Conservation (phyloP, 2,113 vertebrate genomes). For the Corythornis cristatus region DNA sequence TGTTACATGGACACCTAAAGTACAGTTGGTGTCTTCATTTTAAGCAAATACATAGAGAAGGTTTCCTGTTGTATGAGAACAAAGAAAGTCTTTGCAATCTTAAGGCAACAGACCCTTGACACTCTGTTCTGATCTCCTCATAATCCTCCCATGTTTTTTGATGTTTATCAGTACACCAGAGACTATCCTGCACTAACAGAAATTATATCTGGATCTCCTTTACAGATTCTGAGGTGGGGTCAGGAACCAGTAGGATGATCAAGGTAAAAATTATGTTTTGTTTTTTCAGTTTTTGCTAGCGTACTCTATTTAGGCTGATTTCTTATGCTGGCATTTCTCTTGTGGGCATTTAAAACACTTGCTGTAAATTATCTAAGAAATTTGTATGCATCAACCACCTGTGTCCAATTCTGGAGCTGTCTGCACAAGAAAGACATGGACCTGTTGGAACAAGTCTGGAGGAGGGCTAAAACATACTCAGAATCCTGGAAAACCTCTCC, state of each 20-base stretch:
- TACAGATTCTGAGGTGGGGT: not conserved
- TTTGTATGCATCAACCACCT: not conserved
- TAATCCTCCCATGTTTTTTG: not conserved
- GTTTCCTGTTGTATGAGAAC: not conserved
- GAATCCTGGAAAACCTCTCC: not conserved
- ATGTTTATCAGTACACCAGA: not conserved
- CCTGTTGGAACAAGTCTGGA: not conserved
- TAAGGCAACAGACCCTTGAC: not conserved
- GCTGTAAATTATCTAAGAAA: not conserved
- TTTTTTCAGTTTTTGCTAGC: not conserved
- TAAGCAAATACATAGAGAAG: conserved; percentile 44
- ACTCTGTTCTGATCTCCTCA: not conserved
- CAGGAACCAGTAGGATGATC: not conserved
- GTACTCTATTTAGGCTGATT: not conserved
- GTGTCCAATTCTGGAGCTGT: not conserved
- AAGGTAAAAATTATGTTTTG: not conserved
- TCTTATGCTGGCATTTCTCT: not conserved
- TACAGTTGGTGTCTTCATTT: conserved; percentile 4
- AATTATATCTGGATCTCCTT: not conserved
- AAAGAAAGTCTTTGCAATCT: not conserved
- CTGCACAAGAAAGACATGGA: not conserved
- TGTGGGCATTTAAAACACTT: not conserved
- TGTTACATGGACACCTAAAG: not conserved
- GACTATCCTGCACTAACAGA: not conserved
- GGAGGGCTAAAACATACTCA: not conserved